phyloP scores from a whole-genome alignment of 2,113 vertebrate genomes.

The Dipodomys spectabilis region DNA sequence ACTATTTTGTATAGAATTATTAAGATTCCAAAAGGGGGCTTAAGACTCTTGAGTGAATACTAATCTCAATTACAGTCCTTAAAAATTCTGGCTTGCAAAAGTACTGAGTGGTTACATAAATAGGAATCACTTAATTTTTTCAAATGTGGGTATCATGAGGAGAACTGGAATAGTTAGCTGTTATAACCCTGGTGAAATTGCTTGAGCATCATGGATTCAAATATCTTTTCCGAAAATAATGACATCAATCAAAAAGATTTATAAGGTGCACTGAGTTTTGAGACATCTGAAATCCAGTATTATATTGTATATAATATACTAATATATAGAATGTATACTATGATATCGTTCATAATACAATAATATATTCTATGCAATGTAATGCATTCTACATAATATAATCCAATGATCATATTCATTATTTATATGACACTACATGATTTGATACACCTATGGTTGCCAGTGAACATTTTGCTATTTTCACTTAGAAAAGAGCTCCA shows the following conservation, averaged over 20 bases:
- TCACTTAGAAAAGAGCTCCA: neutral
- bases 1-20: neutral
- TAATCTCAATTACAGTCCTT: neutral
- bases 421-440: neutral
- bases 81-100: neutral
- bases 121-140: constrained; percentile 12
- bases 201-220: neutral
- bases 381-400: no score
- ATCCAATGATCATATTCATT: no score
- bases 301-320: neutral
- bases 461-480: no score
- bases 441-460: neutral
- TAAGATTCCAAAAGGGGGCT: neutral
- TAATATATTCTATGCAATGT: no score
- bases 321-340: no score
- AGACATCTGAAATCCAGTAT: neutral
- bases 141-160: neutral
- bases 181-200: neutral
- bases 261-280: neutral
- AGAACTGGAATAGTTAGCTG: neutral
- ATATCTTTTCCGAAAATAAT: constrained; percentile 31
- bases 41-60: neutral
- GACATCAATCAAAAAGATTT: neutral
- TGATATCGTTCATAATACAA: no score
- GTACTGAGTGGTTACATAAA: neutral